Evolutionary conservation across 2,113 vertebrate genomes (phyloP).

Genomic region (Ellobius talpinus): DNA sequence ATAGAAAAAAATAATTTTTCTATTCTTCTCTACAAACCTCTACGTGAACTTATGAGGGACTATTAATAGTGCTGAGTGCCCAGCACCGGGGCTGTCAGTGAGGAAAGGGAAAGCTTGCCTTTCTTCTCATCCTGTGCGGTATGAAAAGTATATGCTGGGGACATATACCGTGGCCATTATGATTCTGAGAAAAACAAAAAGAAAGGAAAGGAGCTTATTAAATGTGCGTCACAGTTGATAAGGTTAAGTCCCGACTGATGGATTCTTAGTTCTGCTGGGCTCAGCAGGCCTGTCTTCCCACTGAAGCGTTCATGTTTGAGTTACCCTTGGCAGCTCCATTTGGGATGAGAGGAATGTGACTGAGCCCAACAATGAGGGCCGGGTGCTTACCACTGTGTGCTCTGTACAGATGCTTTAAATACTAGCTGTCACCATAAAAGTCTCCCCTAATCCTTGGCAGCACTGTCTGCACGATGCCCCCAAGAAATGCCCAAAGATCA

Average conservation of each 20-base stretch:
- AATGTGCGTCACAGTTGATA: neutral
- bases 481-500: neutral
- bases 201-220: neutral
- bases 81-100: neutral
- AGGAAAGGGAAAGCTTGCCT: conserved; percentile 9
- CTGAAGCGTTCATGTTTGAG: neutral
- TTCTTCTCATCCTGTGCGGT: neutral
- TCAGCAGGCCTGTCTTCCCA: neutral
- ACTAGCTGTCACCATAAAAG: rapidly evolving
- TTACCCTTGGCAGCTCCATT: neutral
- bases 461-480: rapidly evolving
- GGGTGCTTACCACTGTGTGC: rapidly evolving
- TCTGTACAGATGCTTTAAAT: neutral
- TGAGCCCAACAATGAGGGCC: neutral
- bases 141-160: neutral
- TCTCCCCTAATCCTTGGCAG: neutral
- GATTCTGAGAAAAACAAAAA: conserved; percentile 21
- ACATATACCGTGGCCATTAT: neutral
- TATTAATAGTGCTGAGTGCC: conserved; percentile 70
- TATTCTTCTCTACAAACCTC: conserved; percentile 69
- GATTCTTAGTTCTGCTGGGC: neutral
- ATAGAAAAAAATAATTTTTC: conserved; percentile 66
- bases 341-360: neutral
- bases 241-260: neutral
- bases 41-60: conserved; percentile 53